Evolutionary conservation across 2,113 vertebrate species (phyloP), one percentile per base, ranked within the genome.

Genomic region (Apistogramma diplotaenia): DNA sequence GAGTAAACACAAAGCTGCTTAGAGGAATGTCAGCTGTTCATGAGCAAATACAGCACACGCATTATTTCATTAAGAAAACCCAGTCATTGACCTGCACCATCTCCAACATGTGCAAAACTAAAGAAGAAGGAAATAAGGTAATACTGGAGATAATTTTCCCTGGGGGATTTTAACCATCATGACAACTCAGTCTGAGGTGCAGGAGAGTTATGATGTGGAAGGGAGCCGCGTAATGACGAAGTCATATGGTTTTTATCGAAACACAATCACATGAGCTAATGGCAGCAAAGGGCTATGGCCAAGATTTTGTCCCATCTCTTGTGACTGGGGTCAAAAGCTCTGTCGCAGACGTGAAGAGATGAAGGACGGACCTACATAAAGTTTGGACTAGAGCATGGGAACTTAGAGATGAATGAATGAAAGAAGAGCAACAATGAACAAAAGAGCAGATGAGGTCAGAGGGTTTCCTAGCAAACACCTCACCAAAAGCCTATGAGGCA

Each of bases 241-340:
- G 83, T 92, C 93, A 93, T 94, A 89, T 93, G 91, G 89, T 93
- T 94, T 91, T 86, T 85, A 90, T 91, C 33, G 31, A 40, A 86
- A 67, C 78, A 67, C 80, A 84, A 87, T 93, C 89, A 89, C 60
- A 86, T 85, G 86, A 92, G 87, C 86, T 93, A 92, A 93, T 90
- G 79, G 80, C 77, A 61, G 40, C 74, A 19, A 61, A 81, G 72
- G 62, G 58, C 55, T 53, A 61, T 76, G 88, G 88, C 82, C 84
- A 93, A 92, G 81, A 87, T 83, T 81, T 59, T 75, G 79, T 75
- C 23, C 70, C 29, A 77, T 83, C 78, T 90, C 79, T 85, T 83
- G 49, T 23, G 65, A 78, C 81, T 74, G 25, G 33, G 84, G 85
- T 86, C 75, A 76, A 29, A 3, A 58, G 80, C 73, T 82, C 79